These are phyloP conservation scores for Spodoptera frugiperda DNA, from an alignment of 1,140 invertebrate species.

Conservation along the genomic window DNA sequence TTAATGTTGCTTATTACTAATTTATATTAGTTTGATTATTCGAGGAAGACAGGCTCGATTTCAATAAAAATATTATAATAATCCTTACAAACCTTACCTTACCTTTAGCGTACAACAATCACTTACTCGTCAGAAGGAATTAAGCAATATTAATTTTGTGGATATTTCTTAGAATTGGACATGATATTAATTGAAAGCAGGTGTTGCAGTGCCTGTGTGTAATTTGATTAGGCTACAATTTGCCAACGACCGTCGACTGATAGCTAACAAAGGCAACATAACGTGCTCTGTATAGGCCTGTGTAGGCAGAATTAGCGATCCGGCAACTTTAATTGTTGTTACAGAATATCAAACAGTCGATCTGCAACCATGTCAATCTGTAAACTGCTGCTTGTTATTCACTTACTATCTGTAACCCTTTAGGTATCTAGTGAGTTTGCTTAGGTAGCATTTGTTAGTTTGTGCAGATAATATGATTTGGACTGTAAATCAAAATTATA, in stretches of 20 bases:
- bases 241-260: conserved; percentile 8
- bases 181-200: conserved; percentile 27
- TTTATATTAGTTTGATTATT: too few relatives aligned
- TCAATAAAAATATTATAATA: too few relatives aligned
- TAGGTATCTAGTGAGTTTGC: too few relatives aligned
- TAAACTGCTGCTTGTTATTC: too few relatives aligned
- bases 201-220: conserved; percentile 18
- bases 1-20: too few relatives aligned
- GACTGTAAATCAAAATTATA: too few relatives aligned
- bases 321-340: conserved; percentile 12
- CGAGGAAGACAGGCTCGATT: too few relatives aligned
- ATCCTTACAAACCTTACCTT: too few relatives aligned
- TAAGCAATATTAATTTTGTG: not conserved
- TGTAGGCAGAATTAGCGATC: conserved; percentile 16
- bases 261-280: conserved; percentile 20
- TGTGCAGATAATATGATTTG: too few relatives aligned
- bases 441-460: too few relatives aligned
- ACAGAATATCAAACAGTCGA: not conserved
- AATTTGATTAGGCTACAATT: conserved; percentile 32
- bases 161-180: conserved; percentile 4
- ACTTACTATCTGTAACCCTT: too few relatives aligned
- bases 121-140: not conserved
- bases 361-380: not conserved
- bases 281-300: not conserved
- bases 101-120: not conserved